Conservation (phyloP, 2,113 vertebrate species). For the Cyphomyrus discorhynchus region DNA sequence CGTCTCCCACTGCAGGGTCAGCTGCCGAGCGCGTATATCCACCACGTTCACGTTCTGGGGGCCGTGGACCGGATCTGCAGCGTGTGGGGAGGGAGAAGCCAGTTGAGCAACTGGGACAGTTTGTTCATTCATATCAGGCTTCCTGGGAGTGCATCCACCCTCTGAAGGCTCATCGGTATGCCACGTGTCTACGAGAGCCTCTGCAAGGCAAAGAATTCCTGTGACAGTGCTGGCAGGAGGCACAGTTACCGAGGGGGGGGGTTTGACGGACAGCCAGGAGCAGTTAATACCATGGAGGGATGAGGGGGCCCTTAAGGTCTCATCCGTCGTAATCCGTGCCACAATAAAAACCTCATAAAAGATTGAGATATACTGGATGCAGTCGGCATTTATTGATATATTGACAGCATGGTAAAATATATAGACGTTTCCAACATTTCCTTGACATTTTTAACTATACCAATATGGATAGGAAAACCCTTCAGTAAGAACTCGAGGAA, state of each 20-base stretch:
- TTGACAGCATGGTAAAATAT: neutral
- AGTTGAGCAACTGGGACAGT: neutral
- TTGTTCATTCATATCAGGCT: neutral
- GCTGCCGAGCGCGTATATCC: slow-evolving; percentile 84
- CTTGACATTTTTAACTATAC: neutral
- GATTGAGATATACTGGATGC: neutral
- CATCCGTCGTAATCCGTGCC: neutral
- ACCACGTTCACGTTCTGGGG: slow-evolving; percentile 90
- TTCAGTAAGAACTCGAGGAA: neutral
- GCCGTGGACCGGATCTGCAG: slow-evolving; percentile 83
- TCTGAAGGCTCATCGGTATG: neutral
- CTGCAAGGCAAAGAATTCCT: neutral
- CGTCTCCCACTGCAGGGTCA: slow-evolving; percentile 93
- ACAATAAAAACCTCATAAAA: neutral
- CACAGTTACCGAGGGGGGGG: neutral
- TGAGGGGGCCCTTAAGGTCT: neutral
- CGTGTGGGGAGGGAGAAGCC: neutral
- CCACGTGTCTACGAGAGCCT: neutral
- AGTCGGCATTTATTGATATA: neutral
- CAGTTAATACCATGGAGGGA: neutral
- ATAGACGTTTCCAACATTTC: neutral
- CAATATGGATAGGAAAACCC: neutral
- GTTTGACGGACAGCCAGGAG: neutral
- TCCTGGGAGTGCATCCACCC: neutral
- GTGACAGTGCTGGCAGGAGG: neutral